Conservation (phyloP, 2,888 invertebrate genomes). For the Polymixis flavicincta region DNA sequence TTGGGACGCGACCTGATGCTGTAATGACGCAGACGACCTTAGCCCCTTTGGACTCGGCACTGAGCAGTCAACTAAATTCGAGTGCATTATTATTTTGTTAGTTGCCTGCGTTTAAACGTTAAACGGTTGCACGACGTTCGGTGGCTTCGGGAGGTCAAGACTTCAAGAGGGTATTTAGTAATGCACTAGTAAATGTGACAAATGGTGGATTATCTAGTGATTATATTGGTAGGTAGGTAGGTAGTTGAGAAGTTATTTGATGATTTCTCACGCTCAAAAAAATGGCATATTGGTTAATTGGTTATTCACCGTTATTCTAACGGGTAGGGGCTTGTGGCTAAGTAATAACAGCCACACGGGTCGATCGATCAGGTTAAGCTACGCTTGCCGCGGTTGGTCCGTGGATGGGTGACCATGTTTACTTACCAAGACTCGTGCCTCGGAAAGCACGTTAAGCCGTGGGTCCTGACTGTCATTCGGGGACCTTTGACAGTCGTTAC, state of each 20-base stretch:
- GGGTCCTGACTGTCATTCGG: background rate
- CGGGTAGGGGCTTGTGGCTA: background rate
- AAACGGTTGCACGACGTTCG: constrained; percentile 56
- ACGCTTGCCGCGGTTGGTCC: background rate
- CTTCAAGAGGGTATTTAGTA: constrained; percentile 15
- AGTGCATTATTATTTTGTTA: constrained; percentile 62
- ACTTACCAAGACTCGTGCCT: background rate
- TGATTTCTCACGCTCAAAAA: too few species aligned
- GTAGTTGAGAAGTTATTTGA: too few species aligned
- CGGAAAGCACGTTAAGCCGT: background rate
- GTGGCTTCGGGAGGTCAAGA: constrained; percentile 47
- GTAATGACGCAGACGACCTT: constrained; percentile 82
- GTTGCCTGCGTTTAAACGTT: constrained; percentile 50
- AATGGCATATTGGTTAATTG: background rate
- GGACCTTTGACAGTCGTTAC: background rate
- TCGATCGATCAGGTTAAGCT: background rate
- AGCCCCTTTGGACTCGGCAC: constrained; percentile 74
- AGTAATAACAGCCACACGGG: background rate
- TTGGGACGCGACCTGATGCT: constrained; percentile 76
- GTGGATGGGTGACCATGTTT: background rate
- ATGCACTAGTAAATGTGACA: constrained; percentile 8
- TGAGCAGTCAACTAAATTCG: constrained; percentile 51
- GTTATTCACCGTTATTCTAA: background rate
- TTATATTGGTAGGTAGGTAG: constrained; percentile 12
- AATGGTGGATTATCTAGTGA: background rate